These are phyloP conservation scores for Acanthurus lineatus DNA, from an alignment of 2,797 vertebrate genomes.

Conservation along the genomic window DNA sequence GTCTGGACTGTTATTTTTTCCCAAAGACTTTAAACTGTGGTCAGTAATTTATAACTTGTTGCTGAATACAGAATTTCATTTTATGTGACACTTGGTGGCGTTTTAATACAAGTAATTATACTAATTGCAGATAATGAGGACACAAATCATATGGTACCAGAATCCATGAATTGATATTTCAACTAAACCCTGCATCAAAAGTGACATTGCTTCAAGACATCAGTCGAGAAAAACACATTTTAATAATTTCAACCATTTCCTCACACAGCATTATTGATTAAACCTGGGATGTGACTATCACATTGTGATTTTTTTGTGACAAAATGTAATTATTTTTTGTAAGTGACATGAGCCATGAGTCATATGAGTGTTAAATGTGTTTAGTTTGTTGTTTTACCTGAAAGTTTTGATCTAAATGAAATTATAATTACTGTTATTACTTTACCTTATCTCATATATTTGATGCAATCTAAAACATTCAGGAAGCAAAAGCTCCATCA, in stretches of 20 bases:
- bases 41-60: conserved; percentile 36
- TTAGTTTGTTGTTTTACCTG: background rate
- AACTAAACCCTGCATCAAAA: conserved; percentile 37
- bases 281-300: conserved; percentile 42
- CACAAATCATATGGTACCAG: conserved; percentile 14
- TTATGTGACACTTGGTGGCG: conserved; percentile 29
- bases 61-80: conserved; percentile 30
- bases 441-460: background rate
- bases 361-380: too few relatives aligned
- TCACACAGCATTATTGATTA: conserved; percentile 40
- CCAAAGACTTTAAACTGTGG: conserved; percentile 25
- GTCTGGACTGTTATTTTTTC: conserved; percentile 22
- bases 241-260: conserved; percentile 24
- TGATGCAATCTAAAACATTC: background rate
- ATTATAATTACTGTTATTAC: background rate
- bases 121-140: conserved; percentile 55
- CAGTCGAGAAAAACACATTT: conserved; percentile 4
- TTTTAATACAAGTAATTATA: conserved; percentile 46
- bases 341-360: too few relatives aligned
- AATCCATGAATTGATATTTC: conserved; percentile 51
- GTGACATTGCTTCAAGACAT: conserved; percentile 19
- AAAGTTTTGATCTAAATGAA: background rate
- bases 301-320: conserved; percentile 15
- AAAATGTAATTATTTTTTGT: conserved; percentile 13
- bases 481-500: background rate